Evolutionary conservation across 2,888 invertebrate genomes (phyloP).

Genomic region (Cryptophagus acutangulus): DNA sequence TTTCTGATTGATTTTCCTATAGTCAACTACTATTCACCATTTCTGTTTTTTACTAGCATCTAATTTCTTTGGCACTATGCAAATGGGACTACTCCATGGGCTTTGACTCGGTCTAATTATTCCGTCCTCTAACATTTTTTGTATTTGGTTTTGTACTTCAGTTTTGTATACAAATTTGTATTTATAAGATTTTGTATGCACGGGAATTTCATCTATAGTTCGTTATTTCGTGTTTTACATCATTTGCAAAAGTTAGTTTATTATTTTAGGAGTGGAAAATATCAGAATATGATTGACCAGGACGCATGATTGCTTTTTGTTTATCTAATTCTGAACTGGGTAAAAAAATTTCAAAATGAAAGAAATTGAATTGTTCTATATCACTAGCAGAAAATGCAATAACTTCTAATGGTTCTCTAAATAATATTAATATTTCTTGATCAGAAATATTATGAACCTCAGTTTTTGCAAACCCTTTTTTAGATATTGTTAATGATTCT

Average conservation of each 20-base stretch:
- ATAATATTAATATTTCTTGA: slow-evolving; percentile 5
- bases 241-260: slow-evolving; percentile 17
- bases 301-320: slow-evolving; percentile 15
- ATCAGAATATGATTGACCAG: slow-evolving; percentile 14
- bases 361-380: not conserved
- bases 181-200: slow-evolving; percentile 20
- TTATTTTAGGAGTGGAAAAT: slow-evolving; percentile 17
- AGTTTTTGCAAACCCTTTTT: not conserved
- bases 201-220: slow-evolving; percentile 18
- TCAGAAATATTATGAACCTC: slow-evolving; percentile 5
- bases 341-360: not conserved
- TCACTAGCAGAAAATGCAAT: slow-evolving; percentile 4
- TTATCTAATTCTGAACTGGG: slow-evolving; percentile 21
- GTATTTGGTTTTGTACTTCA: slow-evolving; percentile 20
- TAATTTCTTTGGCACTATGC: not conserved
- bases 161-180: slow-evolving; percentile 19
- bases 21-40: slow-evolving; percentile 9
- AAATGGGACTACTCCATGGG: slow-evolving; percentile 13
- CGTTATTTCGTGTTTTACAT: slow-evolving; percentile 22
- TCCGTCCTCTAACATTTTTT: slow-evolving; percentile 17
- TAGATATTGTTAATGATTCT: slow-evolving; percentile 2
- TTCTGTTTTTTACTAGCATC: slow-evolving; percentile 2
- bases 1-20: too few relatives aligned
- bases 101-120: slow-evolving; percentile 14
- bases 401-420: slow-evolving; percentile 9